Evolutionary conservation across 2,797 vertebrate genomes (phyloP), one percentile per base, ranked within the genome.

Genomic region (Scyliorhinus canicula): DNA sequence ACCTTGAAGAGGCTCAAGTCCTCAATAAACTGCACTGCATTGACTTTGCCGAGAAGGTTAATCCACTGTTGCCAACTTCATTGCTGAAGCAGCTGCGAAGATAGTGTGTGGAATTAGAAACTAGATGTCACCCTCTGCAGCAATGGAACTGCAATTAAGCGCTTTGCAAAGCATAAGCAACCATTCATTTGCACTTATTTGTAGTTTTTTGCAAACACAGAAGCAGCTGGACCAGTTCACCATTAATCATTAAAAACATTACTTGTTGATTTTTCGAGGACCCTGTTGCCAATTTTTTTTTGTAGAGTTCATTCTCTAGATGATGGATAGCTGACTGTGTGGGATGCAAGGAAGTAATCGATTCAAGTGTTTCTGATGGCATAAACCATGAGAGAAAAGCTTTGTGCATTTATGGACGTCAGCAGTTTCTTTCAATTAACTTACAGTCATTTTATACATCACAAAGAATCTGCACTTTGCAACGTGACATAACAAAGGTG

Each of bases 21-120:
- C 65, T 93, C 91, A 47, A 93, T 93, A 93, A 93, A 93, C 91
- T 93, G 91, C 63, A 69, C 31, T 67, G 14, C 91, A 47, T 31
- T 93, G 91, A 65, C 91, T 93, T 93, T 69, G 63, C 44, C 31
- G 63, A 0, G 35, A 65, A 93, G 91, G 91, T 93, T 93, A 93
- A 93, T 93, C 91, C 65, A 93, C 63, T 93, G 65, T 14, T 93
- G 91, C 91, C 65, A 69, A 65, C 91, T 93, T 93, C 63, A 69
- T 93, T 50, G 63, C 24, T 35, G 63, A 93, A 65, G 24, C 63
- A 93, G 91, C 91, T 93, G 60, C 47, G 60, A 65, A 93, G 65
- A 69, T 26, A 69, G 65, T 69, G 91, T 69, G 44, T 47, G 44
- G 91, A 93, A 93, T 93, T 93, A 65, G 91, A 69, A 90, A 93